These are phyloP conservation scores for Diglossa brunneiventris DNA, from an alignment of 2,113 vertebrate genomes.

Conservation along the genomic window DNA sequence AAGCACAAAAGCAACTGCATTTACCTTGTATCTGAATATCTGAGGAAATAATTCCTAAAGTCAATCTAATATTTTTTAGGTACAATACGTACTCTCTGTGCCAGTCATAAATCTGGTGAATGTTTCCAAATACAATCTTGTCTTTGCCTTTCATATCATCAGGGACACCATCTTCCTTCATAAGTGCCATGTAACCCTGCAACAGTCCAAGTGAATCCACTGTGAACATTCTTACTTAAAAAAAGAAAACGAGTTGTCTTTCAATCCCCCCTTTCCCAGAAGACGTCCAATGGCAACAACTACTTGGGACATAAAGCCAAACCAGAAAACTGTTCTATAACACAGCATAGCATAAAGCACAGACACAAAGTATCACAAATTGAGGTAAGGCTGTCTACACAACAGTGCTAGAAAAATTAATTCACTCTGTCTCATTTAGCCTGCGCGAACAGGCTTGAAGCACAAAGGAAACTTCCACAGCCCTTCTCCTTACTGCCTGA, in stretches of 20 bases:
- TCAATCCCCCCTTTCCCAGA: not conserved
- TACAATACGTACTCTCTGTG: conserved; percentile 91
- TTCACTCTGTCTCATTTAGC: not conserved
- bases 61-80: not conserved
- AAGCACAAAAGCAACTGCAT: not conserved
- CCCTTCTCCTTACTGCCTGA: not conserved
- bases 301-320: not conserved
- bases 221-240: not conserved
- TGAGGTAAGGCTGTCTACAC: not conserved
- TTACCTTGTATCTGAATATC: not conserved
- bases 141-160: conserved; percentile 99
- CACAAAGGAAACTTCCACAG: not conserved
- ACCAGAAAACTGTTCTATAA: not conserved
- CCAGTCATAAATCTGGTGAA: conserved; percentile 98
- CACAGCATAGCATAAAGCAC: not conserved
- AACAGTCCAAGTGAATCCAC: not conserved
- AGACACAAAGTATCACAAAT: not conserved
- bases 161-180: conserved; percentile 95
- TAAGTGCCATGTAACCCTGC: conserved; percentile 95
- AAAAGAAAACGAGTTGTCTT: not conserved
- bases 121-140: conserved; percentile 98
- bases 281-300: not conserved
- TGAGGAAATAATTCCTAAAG: not conserved
- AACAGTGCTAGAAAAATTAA: not conserved
- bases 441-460: fast-evolving